Percentiles rank a stretch among this genome's conserved stretches.
These are phyloP conservation scores for Scaptomyza pallida DNA, from an alignment of 1,140 invertebrate species.

Conservation along the genomic window DNA sequence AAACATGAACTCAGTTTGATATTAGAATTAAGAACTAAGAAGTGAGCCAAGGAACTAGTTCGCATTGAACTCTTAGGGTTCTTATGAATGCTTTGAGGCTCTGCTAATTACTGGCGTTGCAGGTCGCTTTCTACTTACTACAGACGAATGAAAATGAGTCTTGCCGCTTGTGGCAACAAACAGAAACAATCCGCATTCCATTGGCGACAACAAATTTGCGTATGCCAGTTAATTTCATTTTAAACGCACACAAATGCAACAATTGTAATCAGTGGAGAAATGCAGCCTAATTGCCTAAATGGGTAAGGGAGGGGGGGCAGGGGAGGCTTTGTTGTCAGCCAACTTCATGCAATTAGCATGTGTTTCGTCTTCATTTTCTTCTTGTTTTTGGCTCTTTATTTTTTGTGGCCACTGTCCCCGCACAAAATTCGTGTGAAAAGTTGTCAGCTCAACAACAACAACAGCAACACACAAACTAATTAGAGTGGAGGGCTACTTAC, in stretches of 20 bases:
- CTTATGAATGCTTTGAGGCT: too few relatives aligned
- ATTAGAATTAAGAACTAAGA: too few relatives aligned
- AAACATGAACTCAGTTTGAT: too few relatives aligned
- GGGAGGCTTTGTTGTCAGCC: background rate
- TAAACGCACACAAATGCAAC: slow-evolving; percentile 57
- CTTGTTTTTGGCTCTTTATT: too few relatives aligned
- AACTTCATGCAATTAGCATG: slow-evolving; percentile 6
- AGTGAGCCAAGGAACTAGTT: background rate
- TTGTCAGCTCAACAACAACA: slow-evolving; percentile 3
- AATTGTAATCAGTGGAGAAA: slow-evolving; percentile 31
- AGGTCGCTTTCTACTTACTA: slow-evolving; percentile 40
- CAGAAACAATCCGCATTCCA: slow-evolving; percentile 37
- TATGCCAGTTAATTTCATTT: slow-evolving; percentile 73
- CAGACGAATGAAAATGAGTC: background rate
- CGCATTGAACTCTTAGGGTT: too few relatives aligned
- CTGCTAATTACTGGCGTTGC: slow-evolving; percentile 19
- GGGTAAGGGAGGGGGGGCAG: background rate
- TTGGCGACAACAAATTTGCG: slow-evolving; percentile 63
- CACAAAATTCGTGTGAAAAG: slow-evolving; percentile 12
- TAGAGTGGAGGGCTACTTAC: slow-evolving; percentile 14
- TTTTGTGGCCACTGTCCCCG: slow-evolving; percentile 1
- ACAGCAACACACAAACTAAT: slow-evolving; percentile 33
- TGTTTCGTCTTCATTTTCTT: too few relatives aligned
- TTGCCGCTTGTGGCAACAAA: background rate
- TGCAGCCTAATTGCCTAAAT: slow-evolving; percentile 24